phyloP scores from a whole-genome alignment of 2,888 invertebrate genomes.

The Dilophus febrilis region DNA sequence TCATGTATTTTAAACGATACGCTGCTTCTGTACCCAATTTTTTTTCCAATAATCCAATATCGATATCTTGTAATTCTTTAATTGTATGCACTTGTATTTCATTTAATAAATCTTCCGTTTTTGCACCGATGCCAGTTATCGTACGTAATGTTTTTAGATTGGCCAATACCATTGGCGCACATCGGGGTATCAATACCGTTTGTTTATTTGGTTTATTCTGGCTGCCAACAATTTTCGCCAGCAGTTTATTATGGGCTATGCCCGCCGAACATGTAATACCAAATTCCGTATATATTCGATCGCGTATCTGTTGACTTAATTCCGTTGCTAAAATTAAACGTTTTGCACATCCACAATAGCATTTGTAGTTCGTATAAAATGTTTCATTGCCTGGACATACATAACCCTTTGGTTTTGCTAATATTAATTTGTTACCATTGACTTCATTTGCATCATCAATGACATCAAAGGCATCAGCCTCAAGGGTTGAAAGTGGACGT shows the following conservation, averaged over 20 bases:
- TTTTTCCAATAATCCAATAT: conserved; percentile 39
- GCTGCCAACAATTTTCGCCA: conserved; percentile 60
- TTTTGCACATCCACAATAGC: conserved; percentile 57
- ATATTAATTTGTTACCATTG: conserved; percentile 3
- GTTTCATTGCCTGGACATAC: conserved; percentile 41
- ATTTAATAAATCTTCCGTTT: conserved; percentile 45
- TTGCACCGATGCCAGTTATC: conserved; percentile 62
- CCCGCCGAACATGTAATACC: conserved; percentile 69
- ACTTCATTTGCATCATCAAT: conserved; percentile 4
- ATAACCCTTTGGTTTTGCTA: conserved; percentile 28
- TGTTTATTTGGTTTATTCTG: conserved; percentile 69
- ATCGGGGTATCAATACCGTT: conserved; percentile 56
- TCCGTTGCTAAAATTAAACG: conserved; percentile 52
- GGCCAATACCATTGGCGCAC: conserved; percentile 45
- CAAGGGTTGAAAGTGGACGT: conserved; percentile 12
- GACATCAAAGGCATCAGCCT: conserved; percentile 12
- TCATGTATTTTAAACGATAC: conserved; percentile 47
- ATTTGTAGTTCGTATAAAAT: conserved; percentile 38
- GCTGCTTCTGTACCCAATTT: conserved; percentile 52
- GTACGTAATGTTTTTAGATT: conserved; percentile 41
- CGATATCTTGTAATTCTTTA: conserved; percentile 45
- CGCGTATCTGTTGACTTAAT: conserved; percentile 60
- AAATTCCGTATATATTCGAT: conserved; percentile 46
- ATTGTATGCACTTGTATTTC: conserved; percentile 49
- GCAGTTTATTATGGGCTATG: conserved; percentile 64